Evolutionary conservation across 2,113 vertebrate species (phyloP).

Genomic region (Triplophysa rosa): DNA sequence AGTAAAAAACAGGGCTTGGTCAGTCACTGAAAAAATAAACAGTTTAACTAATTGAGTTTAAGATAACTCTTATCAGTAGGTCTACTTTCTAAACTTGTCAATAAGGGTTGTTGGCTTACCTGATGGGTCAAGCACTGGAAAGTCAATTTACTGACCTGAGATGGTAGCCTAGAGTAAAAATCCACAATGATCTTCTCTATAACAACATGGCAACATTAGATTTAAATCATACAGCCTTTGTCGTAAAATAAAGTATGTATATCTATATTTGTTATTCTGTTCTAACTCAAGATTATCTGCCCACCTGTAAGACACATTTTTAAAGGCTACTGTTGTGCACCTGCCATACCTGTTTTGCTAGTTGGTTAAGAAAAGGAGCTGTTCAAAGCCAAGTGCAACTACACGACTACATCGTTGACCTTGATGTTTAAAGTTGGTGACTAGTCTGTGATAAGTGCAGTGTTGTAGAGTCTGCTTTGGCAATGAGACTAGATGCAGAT

Average conservation of each 20-base stretch:
- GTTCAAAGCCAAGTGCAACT: neutral
- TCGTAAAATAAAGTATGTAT: neutral
- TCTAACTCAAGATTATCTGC: neutral
- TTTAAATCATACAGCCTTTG: neutral
- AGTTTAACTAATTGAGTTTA: neutral
- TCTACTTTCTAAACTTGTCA: neutral
- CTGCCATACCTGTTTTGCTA: conserved; percentile 13
- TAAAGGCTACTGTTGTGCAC: neutral
- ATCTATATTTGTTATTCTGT: too few relatives aligned
- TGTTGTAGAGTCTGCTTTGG: too few relatives aligned
- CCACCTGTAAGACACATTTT: neutral
- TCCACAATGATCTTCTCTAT: too few relatives aligned
- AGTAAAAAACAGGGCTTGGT: neutral
- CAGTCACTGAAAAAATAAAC: conserved; percentile 8
- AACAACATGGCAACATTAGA: too few relatives aligned
- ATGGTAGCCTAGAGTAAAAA: neutral
- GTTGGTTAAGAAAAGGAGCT: conserved; percentile 34
- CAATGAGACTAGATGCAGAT: too few relatives aligned
- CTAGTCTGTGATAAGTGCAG: too few relatives aligned
- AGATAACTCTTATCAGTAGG: neutral
- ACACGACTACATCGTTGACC: too few relatives aligned
- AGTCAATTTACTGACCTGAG: neutral
- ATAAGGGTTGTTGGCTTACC: neutral
- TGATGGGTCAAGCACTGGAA: neutral
- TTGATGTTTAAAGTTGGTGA: too few relatives aligned